phyloP scores from a whole-genome alignment of 2,113 vertebrate species.

The Lasiurus cinereus region DNA sequence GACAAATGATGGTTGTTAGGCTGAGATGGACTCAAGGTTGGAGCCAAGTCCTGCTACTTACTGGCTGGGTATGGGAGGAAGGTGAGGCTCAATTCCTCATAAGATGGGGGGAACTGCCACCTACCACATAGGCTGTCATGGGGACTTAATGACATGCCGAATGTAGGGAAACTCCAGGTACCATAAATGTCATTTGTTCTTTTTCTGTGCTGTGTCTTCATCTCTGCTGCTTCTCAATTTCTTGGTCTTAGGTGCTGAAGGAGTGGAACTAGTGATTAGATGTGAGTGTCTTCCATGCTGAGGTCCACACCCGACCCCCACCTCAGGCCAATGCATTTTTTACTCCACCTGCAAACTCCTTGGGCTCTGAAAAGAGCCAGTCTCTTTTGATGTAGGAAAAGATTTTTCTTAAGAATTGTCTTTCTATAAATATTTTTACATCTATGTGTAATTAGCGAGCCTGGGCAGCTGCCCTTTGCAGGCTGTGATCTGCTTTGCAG shows the following conservation, averaged over 20 bases:
- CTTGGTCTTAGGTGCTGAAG: background rate
- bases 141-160: background rate
- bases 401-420: background rate
- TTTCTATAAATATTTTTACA: constrained; percentile 9
- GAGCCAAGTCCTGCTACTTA: background rate
- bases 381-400: background rate
- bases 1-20: background rate
- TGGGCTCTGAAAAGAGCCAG: background rate
- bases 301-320: background rate
- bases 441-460: background rate
- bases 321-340: background rate
- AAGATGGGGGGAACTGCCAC: background rate
- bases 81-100: background rate
- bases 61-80: background rate
- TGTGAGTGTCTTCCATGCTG: background rate
- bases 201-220: background rate
- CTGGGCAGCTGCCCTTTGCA: background rate
- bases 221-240: background rate
- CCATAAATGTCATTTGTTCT: background rate
- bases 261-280: background rate
- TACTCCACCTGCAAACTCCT: background rate
- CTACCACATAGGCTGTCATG: background rate
- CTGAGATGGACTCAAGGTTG: background rate
- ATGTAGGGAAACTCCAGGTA: background rate
- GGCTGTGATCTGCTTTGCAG: background rate